A percentile compares a stretch with the other conserved stretches of the same genome.
Conservation (phyloP, 1,140 invertebrate species). For the Pseudoatta argentina region DNA sequence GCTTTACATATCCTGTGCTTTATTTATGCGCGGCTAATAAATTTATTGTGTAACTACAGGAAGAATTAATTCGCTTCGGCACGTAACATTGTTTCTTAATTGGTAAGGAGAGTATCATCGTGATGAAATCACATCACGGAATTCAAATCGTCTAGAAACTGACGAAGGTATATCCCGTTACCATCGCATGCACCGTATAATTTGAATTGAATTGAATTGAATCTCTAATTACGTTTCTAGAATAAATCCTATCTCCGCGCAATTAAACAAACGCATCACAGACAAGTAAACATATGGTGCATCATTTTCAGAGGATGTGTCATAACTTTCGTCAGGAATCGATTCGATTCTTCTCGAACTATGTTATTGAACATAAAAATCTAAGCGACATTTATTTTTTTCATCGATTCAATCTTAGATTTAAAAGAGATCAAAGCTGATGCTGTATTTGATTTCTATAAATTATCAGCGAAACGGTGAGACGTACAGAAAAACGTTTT, state of each 20-base stretch:
- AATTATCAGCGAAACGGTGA: no score
- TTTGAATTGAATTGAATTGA: constrained; percentile 54
- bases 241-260: neutral
- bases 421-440: no score
- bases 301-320: no score
- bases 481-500: no score
- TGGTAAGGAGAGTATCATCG: constrained; percentile 8
- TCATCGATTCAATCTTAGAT: no score
- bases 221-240: constrained; percentile 31
- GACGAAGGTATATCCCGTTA: constrained; percentile 27
- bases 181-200: neutral
- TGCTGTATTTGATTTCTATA: no score
- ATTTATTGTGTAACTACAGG: constrained; percentile 21
- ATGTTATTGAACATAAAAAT: no score
- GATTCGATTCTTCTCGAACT: no score
- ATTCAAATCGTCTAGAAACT: constrained; percentile 30
- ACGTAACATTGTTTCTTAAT: constrained; percentile 5
- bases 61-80: neutral
- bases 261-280: neutral
- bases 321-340: no score
- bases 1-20: constrained; percentile 1
- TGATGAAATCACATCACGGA: constrained; percentile 12
- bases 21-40: constrained; percentile 16
- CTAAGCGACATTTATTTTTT: no score
- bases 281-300: neutral